Conservation (phyloP, 2,113 vertebrate genomes). For the Cheirogaleus medius region DNA sequence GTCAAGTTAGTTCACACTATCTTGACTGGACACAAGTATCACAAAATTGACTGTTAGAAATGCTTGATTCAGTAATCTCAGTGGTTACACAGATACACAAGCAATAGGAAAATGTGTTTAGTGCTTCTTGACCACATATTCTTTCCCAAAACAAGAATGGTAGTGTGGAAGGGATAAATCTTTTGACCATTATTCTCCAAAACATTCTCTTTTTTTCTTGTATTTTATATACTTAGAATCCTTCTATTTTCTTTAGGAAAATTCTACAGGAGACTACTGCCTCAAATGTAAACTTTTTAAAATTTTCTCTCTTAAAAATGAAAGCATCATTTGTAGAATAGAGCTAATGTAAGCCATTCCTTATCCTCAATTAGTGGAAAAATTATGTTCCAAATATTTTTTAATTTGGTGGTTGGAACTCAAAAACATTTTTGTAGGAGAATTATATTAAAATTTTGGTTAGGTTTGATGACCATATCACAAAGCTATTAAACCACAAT, state of each 20-base stretch:
- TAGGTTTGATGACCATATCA: neutral
- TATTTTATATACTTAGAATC: neutral
- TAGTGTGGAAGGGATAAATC: neutral
- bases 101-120: neutral
- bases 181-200: constrained; percentile 41
- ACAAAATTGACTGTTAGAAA: neutral
- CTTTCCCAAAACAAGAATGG: constrained; percentile 19
- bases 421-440: constrained; percentile 32
- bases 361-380: neutral
- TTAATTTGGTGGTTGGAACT: constrained; percentile 13
- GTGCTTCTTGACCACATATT: constrained; percentile 2
- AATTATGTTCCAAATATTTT: neutral
- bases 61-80: neutral
- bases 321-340: neutral
- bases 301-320: constrained; percentile 7
- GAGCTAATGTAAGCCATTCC: neutral
- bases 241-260: neutral
- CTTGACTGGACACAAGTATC: neutral
- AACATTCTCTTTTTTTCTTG: neutral
- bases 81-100: neutral
- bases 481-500: neutral
- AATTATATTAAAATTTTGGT: constrained; percentile 26
- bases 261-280: neutral
- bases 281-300: neutral
- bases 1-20: neutral